A percentile compares a stretch with the other conserved stretches of the same genome.
Evolutionary conservation across 2,888 invertebrate species (phyloP).

Genomic region (Hermaeophaga mercurialis): DNA sequence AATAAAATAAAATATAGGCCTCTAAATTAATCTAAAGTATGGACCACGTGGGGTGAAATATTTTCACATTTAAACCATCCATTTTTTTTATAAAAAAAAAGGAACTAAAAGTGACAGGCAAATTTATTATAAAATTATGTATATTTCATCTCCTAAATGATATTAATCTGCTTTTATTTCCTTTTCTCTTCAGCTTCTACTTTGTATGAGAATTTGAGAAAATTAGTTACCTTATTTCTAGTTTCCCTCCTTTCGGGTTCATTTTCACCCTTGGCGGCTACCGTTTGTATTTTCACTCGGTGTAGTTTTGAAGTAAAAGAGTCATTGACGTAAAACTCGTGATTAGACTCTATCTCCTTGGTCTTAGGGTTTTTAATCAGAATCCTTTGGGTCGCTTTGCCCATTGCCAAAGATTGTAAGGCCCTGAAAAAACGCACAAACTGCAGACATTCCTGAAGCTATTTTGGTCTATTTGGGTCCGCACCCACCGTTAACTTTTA

Average conservation of each 20-base stretch:
- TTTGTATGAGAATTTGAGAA: too few relatives aligned
- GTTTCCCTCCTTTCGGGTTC: constrained; percentile 99
- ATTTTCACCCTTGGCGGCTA: constrained; percentile 94
- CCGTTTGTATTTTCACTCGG: constrained; percentile 92
- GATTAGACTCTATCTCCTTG: constrained; percentile 94
- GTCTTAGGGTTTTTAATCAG: constrained; percentile 93
- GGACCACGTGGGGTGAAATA: too few relatives aligned
- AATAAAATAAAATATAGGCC: neutral
- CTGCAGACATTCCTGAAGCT: too few relatives aligned
- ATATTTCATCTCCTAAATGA: too few relatives aligned
- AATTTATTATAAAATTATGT: too few relatives aligned
- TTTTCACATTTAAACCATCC: too few relatives aligned
- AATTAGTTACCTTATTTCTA: constrained; percentile 83
- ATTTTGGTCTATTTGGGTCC: too few relatives aligned
- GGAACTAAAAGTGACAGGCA: too few relatives aligned
- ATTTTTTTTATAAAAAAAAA: too few relatives aligned
- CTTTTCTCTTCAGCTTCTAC: too few relatives aligned
- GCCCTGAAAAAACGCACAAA: constrained; percentile 84
- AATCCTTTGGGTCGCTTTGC: constrained; percentile 94
- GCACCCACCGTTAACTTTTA: too few relatives aligned
- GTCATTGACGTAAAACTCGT: constrained; percentile 95
- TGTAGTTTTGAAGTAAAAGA: constrained; percentile 97
- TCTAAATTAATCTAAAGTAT: neutral
- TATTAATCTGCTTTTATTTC: too few relatives aligned
- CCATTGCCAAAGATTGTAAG: constrained; percentile 96